phyloP scores from a whole-genome alignment of 2,888 invertebrate genomes.

The Agonopterix subpropinquella region DNA sequence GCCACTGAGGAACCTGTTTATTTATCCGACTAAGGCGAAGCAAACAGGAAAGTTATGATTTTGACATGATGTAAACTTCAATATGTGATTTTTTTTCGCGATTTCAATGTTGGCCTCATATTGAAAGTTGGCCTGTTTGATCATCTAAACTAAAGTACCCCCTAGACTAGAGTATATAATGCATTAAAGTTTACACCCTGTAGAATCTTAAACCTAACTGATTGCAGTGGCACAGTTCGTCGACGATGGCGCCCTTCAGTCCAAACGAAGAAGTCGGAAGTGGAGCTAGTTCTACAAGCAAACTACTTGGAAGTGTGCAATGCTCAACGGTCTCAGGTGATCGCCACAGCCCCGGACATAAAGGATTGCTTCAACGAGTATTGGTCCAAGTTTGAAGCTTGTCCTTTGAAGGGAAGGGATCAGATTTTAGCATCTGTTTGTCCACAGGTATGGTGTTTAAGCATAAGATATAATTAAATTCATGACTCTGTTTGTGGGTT shows the following conservation, averaged over 20 bases:
- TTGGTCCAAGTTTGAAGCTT: conserved; percentile 79
- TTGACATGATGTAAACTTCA: too few relatives aligned
- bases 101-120: too few relatives aligned
- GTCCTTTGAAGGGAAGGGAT: conserved; percentile 84
- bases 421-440: conserved; percentile 87
- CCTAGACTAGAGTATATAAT: too few relatives aligned
- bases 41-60: too few relatives aligned
- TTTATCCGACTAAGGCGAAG: too few relatives aligned
- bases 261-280: conserved; percentile 78
- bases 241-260: conserved; percentile 81
- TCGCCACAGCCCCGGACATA: conserved; percentile 78
- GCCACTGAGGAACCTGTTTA: too few relatives aligned
- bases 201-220: neutral
- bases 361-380: conserved; percentile 82
- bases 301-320: conserved; percentile 82
- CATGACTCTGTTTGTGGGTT: too few relatives aligned
- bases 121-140: too few relatives aligned
- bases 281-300: conserved; percentile 82
- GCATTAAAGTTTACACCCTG: too few relatives aligned
- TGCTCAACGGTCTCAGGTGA: conserved; percentile 54
- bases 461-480: too few relatives aligned
- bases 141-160: too few relatives aligned
- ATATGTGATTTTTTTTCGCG: too few relatives aligned
- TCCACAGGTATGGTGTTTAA: conserved; percentile 78
- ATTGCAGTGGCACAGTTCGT: conserved; percentile 82